Percentiles rank a stretch among this genome's conserved stretches.
These are phyloP conservation scores for Alouatta palliata DNA, from an alignment of 2,113 vertebrate genomes.

Conservation along the genomic window DNA sequence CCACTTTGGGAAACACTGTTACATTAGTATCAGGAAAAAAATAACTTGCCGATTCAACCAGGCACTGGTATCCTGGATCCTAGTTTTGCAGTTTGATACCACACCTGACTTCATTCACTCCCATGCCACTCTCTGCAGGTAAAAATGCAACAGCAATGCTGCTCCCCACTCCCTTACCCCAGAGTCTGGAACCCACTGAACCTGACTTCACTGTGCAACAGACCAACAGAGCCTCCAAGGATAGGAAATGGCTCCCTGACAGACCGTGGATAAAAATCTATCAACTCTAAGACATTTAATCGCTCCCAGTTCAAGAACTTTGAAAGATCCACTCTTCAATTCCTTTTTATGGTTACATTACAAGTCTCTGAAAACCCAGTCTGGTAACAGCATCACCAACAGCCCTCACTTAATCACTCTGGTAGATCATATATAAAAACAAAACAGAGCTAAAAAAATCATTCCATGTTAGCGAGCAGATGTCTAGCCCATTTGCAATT, in stretches of 20 bases:
- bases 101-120: background rate
- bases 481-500: slow-evolving; percentile 83
- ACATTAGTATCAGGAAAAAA: background rate
- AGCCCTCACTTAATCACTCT: slow-evolving; percentile 70
- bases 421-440: slow-evolving; percentile 74
- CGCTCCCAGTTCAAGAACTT: slow-evolving; percentile 22
- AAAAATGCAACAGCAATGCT: accelerated
- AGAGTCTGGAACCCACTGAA: background rate
- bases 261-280: background rate
- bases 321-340: slow-evolving; percentile 29
- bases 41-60: background rate
- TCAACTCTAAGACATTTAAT: slow-evolving; percentile 4
- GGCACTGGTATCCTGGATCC: background rate
- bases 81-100: background rate
- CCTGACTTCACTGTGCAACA: background rate
- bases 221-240: background rate
- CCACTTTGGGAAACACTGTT: background rate
- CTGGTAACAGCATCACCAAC: slow-evolving; percentile 27
- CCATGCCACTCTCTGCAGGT: background rate
- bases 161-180: accelerated
- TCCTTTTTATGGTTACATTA: slow-evolving; percentile 45
- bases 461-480: slow-evolving; percentile 78
- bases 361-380: slow-evolving; percentile 39
- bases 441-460: slow-evolving; percentile 73
- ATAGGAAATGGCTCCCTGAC: background rate